A percentile compares a stretch with the other conserved stretches of the same genome.
Evolutionary conservation across 2,113 vertebrate genomes (phyloP).

Genomic region (Antidorcas marsupialis): DNA sequence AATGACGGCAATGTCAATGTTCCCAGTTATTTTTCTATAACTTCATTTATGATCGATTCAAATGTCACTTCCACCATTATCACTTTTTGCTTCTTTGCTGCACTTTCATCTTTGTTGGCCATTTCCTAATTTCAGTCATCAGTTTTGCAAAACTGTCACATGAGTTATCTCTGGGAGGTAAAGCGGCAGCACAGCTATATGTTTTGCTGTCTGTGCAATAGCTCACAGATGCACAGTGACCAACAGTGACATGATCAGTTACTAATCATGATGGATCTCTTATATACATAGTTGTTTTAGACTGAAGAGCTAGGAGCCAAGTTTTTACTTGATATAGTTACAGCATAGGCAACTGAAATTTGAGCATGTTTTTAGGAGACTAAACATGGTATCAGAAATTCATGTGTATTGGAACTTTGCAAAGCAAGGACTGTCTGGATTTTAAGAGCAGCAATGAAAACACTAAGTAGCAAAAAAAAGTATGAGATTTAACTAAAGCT

Average conservation of each 20-base stretch:
- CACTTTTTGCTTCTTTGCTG: constrained; percentile 6
- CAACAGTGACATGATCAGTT: not conserved
- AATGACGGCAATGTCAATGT: not conserved
- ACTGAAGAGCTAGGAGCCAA: not conserved
- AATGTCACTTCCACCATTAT: not conserved
- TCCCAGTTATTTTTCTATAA: not conserved
- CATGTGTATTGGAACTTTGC: not conserved
- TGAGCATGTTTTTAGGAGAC: not conserved
- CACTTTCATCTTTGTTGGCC: not conserved
- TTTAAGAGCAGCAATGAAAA: constrained; percentile 20
- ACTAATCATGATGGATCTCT: not conserved
- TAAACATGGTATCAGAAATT: constrained; percentile 6
- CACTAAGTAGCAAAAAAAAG: not conserved
- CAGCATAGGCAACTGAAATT: not conserved
- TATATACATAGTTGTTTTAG: not conserved
- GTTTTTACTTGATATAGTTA: not conserved
- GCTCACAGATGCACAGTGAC: not conserved
- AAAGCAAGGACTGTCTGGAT: not conserved
- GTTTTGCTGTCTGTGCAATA: not conserved
- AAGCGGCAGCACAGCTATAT: not conserved
- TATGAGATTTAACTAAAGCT: not conserved
- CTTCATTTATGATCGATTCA: not conserved
- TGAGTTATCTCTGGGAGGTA: not conserved
- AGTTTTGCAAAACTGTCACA: not conserved
- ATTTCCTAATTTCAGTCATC: not conserved